These are phyloP conservation scores for Lepus americanus DNA, from an alignment of 2,113 vertebrate species.

Conservation along the genomic window DNA sequence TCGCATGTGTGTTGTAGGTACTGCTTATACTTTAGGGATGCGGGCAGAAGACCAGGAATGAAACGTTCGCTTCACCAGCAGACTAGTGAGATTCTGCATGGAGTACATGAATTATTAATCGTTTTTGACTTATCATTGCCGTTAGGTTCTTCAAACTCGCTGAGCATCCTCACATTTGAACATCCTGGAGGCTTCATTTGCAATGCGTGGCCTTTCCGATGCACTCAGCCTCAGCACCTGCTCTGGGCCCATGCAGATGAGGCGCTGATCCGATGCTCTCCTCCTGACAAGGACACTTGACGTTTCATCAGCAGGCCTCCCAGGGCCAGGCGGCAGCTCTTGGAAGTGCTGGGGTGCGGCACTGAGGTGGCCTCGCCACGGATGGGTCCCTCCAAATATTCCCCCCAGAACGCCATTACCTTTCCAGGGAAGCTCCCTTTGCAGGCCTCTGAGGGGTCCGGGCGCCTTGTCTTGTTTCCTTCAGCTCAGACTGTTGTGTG, in stretches of 20 bases:
- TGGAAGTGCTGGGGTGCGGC: neutral
- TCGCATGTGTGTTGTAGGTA: neutral
- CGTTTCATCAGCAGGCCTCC: neutral
- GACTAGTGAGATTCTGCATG: neutral
- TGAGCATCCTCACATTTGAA: constrained; percentile 30
- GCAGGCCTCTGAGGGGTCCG: neutral
- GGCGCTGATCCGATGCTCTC: neutral
- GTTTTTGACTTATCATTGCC: constrained; percentile 36
- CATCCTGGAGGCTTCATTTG: constrained; percentile 54
- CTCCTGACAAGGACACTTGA: constrained; percentile 46
- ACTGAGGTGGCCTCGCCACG: neutral
- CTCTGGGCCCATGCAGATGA: neutral
- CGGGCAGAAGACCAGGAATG: neutral
- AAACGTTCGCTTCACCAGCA: neutral
- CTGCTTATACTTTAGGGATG: neutral
- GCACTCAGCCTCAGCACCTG: neutral
- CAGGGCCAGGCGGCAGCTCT: neutral
- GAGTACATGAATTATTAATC: constrained; percentile 51
- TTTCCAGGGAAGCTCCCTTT: neutral
- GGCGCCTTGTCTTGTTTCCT: neutral
- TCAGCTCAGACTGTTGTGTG: neutral
- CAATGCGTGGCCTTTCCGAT: constrained; percentile 53
- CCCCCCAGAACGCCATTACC: too few relatives aligned
- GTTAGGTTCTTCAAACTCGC: constrained; percentile 27
- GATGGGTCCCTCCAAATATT: neutral